phyloP scores from a whole-genome alignment of 2,113 vertebrate species.

The Actinemys pallida region DNA sequence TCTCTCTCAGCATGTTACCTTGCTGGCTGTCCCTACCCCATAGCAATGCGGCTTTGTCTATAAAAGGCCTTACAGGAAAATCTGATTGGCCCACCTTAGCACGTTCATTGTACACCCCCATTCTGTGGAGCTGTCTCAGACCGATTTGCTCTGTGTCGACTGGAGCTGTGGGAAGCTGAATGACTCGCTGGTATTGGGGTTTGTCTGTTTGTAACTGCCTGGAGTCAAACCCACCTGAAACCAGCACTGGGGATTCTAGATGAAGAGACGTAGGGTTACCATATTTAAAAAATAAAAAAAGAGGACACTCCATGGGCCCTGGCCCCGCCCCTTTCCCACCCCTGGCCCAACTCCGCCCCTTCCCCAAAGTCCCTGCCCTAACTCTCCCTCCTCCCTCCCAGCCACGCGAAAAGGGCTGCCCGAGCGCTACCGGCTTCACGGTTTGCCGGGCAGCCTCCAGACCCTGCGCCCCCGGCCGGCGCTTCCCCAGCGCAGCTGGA shows the following conservation, averaged over 20 bases:
- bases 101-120: neutral
- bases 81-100: neutral
- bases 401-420: too few relatives aligned
- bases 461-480: too few relatives aligned
- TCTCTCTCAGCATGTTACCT: neutral
- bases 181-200: slow-evolving; percentile 7
- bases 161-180: neutral
- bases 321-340: too few relatives aligned
- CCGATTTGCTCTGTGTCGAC: neutral
- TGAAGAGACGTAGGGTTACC: neutral
- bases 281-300: too few relatives aligned
- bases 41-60: neutral
- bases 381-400: too few relatives aligned
- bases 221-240: neutral
- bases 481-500: too few relatives aligned
- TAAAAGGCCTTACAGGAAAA: neutral
- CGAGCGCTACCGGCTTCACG: too few relatives aligned
- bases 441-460: too few relatives aligned
- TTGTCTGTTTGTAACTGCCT: slow-evolving; percentile 1
- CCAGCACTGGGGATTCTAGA: neutral
- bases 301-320: too few relatives aligned
- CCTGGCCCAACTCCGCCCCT: too few relatives aligned
- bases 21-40: neutral
- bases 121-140: neutral
- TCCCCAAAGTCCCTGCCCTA: too few relatives aligned